phyloP scores from a whole-genome alignment of 2,113 vertebrate species.

The Dermatemys mawii region DNA sequence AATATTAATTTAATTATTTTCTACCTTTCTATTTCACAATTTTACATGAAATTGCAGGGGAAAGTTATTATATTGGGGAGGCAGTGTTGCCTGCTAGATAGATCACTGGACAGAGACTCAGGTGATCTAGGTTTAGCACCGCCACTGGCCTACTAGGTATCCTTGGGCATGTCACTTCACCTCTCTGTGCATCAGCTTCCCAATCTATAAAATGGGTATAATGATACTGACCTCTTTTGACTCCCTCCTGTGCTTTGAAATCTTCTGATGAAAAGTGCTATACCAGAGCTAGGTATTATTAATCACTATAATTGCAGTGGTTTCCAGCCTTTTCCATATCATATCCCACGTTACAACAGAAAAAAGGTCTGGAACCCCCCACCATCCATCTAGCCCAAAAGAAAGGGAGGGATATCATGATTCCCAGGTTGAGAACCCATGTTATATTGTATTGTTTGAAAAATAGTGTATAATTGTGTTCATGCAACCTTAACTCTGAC shows the following conservation, averaged over 20 bases:
- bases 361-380: not conserved
- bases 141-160: not conserved
- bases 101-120: not conserved
- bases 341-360: not conserved
- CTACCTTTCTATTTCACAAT: not conserved
- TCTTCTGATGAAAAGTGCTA: not conserved
- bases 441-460: not conserved
- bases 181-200: not conserved
- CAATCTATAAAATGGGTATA: not conserved
- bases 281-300: not conserved
- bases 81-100: accelerated
- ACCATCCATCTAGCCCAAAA: not conserved
- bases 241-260: not conserved
- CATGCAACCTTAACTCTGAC: not conserved
- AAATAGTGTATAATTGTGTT: not conserved
- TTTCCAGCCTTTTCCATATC: not conserved
- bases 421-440: not conserved
- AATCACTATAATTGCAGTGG: not conserved
- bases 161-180: not conserved
- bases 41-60: not conserved
- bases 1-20: not conserved
- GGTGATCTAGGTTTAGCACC: not conserved
- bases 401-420: not conserved
- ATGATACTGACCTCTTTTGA: not conserved
- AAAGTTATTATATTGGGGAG: accelerated